Percentiles rank a stretch among this genome's conserved stretches.
Evolutionary conservation across 2,113 vertebrate genomes (phyloP).

Genomic region (Macrotis lagotis): DNA sequence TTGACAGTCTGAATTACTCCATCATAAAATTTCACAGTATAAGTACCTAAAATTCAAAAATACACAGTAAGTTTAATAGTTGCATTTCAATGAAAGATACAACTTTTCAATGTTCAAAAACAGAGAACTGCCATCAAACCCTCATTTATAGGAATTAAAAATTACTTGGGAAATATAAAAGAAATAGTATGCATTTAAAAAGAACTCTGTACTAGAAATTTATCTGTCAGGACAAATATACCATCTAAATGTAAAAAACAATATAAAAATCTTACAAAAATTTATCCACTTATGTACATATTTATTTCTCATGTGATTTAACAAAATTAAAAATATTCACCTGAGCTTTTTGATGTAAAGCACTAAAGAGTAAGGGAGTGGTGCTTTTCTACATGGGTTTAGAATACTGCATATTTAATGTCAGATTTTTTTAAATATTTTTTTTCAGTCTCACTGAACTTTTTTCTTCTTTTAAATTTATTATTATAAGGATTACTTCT

Average conservation of each 20-base stretch:
- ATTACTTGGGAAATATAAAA: constrained; percentile 45
- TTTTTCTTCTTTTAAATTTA: neutral
- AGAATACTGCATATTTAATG: neutral
- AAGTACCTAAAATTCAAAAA: constrained; percentile 89
- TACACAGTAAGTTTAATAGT: constrained; percentile 64
- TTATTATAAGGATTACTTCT: neutral
- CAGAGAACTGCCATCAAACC: constrained; percentile 42
- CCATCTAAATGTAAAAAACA: constrained; percentile 35
- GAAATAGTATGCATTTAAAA: no score
- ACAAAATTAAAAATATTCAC: constrained; percentile 29
- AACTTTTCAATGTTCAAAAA: constrained; percentile 68
- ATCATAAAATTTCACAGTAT: constrained; percentile 98
- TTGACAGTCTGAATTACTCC: constrained; percentile 97
- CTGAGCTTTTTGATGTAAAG: neutral
- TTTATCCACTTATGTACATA: neutral
- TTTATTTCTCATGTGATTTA: constrained; percentile 29
- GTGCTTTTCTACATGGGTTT: neutral
- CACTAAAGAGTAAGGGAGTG: neutral
- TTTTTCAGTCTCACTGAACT: neutral
- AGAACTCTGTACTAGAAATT: neutral
- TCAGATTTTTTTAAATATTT: neutral
- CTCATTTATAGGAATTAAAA: constrained; percentile 24
- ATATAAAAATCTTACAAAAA: constrained; percentile 37
- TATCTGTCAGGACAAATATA: constrained; percentile 35
- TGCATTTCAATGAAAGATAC: constrained; percentile 55